These are phyloP conservation scores for Schizotus pectinicornis DNA, from an alignment of 2,888 invertebrate genomes.

Conservation along the genomic window DNA sequence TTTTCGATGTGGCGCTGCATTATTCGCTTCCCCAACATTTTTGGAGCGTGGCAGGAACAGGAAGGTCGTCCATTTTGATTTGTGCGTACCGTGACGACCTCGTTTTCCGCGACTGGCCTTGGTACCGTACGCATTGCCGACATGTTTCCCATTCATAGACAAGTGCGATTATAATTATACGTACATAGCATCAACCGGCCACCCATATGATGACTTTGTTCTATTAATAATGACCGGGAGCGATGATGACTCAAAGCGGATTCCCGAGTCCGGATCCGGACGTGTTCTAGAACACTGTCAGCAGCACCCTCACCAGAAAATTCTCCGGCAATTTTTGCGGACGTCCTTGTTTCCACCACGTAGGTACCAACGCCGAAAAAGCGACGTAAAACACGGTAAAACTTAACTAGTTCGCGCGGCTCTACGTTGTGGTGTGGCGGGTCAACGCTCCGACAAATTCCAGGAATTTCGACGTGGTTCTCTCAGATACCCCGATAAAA, in stretches of 20 bases:
- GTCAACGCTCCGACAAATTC: slow-evolving; percentile 46
- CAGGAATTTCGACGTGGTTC: slow-evolving; percentile 28
- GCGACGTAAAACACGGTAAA: slow-evolving; percentile 38
- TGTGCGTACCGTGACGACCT: slow-evolving; percentile 37
- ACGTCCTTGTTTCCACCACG: slow-evolving; percentile 35
- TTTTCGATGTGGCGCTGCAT: not conserved
- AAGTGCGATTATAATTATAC: slow-evolving; percentile 26
- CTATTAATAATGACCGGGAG: slow-evolving; percentile 5
- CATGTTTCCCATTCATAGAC: slow-evolving; percentile 25
- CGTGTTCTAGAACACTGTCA: slow-evolving; percentile 1
- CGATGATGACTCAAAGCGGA: slow-evolving; percentile 2
- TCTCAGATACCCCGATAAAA: slow-evolving; percentile 13
- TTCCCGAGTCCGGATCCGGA: not conserved
- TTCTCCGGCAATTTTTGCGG: slow-evolving; percentile 13
- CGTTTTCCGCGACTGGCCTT: slow-evolving; percentile 33
- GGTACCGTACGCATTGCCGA: slow-evolving; percentile 30
- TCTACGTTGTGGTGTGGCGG: slow-evolving; percentile 25
- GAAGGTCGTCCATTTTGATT: slow-evolving; percentile 31
- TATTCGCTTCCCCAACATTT: no score
- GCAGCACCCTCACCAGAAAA: not conserved
- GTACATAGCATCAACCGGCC: slow-evolving; percentile 12
- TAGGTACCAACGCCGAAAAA: slow-evolving; percentile 29
- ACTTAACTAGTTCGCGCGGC: slow-evolving; percentile 26
- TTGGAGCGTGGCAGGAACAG: slow-evolving; percentile 1
- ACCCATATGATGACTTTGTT: slow-evolving; percentile 5